Percentiles rank a stretch among this genome's conserved stretches.
These are phyloP conservation scores for Eulemur mongoz DNA, from an alignment of 2,797 vertebrate species.

Conservation along the genomic window DNA sequence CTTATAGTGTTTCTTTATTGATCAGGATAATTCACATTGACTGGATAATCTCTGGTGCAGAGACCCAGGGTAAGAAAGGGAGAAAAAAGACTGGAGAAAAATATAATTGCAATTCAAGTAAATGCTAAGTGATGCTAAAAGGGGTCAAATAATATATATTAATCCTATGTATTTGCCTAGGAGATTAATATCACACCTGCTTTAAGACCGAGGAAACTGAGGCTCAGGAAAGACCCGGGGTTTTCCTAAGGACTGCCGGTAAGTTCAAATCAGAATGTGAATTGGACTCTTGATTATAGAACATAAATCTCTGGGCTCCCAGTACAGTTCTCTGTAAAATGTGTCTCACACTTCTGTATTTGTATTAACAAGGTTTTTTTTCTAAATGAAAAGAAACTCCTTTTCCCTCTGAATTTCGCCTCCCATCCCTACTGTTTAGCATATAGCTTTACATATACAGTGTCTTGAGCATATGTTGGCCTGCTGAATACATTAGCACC, in stretches of 20 bases:
- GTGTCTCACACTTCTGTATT: neutral
- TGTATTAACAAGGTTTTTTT: neutral
- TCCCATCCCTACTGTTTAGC: neutral
- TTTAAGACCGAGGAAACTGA: slow-evolving; percentile 43
- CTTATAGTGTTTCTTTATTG: neutral
- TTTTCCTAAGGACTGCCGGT: neutral
- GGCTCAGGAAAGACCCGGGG: neutral
- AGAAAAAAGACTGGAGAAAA: neutral
- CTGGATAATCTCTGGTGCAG: neutral
- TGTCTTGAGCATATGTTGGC: neutral
- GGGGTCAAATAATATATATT: neutral
- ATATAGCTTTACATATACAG: neutral
- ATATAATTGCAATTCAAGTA: neutral
- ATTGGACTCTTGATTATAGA: neutral
- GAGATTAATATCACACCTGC: neutral
- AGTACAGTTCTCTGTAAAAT: neutral
- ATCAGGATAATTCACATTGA: neutral
- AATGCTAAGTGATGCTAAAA: slow-evolving; percentile 7
- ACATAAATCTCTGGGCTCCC: neutral
- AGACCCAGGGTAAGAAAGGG: neutral
- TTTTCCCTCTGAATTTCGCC: neutral
- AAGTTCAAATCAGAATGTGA: neutral
- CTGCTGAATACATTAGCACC: neutral
- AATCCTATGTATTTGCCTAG: neutral
- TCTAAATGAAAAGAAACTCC: neutral